Base-by-base conservation (phyloP, 2,113 vertebrate species). In the Thymallus thymallus region DNA sequence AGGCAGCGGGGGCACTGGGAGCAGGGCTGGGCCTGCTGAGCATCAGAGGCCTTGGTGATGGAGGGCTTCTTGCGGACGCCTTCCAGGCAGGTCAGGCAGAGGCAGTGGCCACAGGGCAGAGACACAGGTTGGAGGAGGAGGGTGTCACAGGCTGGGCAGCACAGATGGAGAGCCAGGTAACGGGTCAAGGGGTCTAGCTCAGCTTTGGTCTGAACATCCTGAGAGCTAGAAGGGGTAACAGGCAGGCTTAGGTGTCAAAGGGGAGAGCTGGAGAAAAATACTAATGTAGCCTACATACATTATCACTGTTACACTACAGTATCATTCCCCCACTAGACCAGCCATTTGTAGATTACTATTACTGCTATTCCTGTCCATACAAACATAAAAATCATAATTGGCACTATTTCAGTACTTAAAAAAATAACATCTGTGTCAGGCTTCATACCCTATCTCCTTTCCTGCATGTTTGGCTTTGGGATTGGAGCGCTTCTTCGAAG, bases 51-150 rank as follows among this genome's bases (percentile, higher is more conserved):
- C 58, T 46, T 64, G 62, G 62, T 64, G 62, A 7, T 24, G 23
- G 62, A 24, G 12, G 13, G 22, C n/a, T 72, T 46, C 60, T 72
- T 72, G 68, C 24, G 24, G 7, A 75, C 82, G 69, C 86, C 86
- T 1, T 87, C 89, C 69, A 91, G 69, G 78, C 90, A 91, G 75
- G 91, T n/a, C 60, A 20, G 58, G 16, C 71, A 73, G 16, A 64
- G n/a, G 32, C 32, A 45, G 71, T 73, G 91, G 58, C 86, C 75
- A 65, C 89, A 88, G 0, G 92, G 91, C 74, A 93, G 73, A 77
- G 88, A 91, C 41, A 89, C 84, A 0, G 88, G 89, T 0, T 91
- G 90, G 77, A 89, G 80, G 79, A 84, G 82, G 65, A 91, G 73
- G 29, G 82, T 82, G 70, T 67, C 70, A 58, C 91, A 91, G 58